These are phyloP conservation scores for Nephrotoma guestfalica DNA, from an alignment of 2,888 invertebrate species.

Conservation along the genomic window DNA sequence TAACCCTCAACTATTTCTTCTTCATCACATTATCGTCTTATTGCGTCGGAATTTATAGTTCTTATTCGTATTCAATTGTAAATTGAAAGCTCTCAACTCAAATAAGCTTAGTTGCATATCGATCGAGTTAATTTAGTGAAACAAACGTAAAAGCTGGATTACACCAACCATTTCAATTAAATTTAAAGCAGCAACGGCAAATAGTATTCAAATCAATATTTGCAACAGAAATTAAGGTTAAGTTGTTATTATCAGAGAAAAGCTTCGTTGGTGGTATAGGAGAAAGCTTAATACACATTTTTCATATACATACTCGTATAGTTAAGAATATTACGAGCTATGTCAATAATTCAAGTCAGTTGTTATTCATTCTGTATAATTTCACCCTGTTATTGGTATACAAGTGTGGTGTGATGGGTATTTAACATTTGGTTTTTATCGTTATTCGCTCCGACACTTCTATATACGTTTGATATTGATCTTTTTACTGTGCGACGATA, in stretches of 20 bases:
- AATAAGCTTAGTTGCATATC: background rate
- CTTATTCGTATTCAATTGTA: background rate
- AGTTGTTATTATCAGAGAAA: background rate
- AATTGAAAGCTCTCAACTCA: background rate
- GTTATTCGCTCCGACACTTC: background rate
- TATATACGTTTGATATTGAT: background rate
- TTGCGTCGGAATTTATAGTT: background rate
- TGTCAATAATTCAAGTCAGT: background rate
- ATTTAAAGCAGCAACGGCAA: background rate
- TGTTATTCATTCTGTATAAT: background rate
- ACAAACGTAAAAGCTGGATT: background rate
- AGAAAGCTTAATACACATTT: background rate
- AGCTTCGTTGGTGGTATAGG: background rate
- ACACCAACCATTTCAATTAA: background rate
- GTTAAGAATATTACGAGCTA: background rate
- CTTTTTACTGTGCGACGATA: background rate
- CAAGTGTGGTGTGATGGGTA: background rate
- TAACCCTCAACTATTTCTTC: background rate
- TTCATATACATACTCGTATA: background rate
- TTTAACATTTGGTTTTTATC: background rate
- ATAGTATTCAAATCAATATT: background rate
- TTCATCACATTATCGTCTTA: background rate
- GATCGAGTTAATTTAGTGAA: background rate
- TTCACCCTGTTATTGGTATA: no score
- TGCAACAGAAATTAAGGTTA: background rate